Base-by-base conservation (phyloP, 2,888 invertebrate species). In the Drosophila tanythrix region DNA sequence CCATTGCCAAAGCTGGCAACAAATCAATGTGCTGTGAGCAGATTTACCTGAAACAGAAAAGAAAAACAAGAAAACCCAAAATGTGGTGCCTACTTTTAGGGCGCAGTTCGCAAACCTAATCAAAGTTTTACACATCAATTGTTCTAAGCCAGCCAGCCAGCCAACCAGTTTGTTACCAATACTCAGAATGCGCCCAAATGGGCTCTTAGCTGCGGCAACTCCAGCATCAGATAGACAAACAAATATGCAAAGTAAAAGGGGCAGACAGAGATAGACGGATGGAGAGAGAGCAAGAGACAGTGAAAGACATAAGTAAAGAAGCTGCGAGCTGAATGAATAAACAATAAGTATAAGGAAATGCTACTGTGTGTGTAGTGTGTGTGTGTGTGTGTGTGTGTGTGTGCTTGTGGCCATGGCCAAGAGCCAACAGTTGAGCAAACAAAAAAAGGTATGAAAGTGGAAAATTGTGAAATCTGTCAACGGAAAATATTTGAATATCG, bases 401-500 rank as follows among this genome's bases (percentile, higher is more conserved):
- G 40, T 56, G 15, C 18, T 43, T 40, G 57, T 43, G 31, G 70
- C 59, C 69, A 74, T 77, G 83, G 77, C 83, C 61, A 66, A 66
- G 51, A 73, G 74, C 79, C 79, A 85, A 72, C 50, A 74, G 67
- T 60, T 36, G 36, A 36, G 56, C 73, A 70, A 70, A 68, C 65
- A 52, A 70, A 81, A 81, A 76, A 89, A 87, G 85, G 87, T 85
- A 89, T 81, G 76, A 89, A 83, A 87, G 89, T 89, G 84, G 84
- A 85, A 85, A 85, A 85, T 85, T 85, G 87, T 87, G 81, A 85
- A 88, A 85, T 85, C 84, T 85, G 84, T 87, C 84, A 85, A 84
- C 83, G 86, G 68, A 85, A 88, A 88, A 89, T 85, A 85, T 85
- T 89, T 85, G 84, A 89, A 89, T 85, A 86, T 83, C 89, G 83